Conservation (phyloP, 2,113 vertebrate genomes). For the Oreochromis niloticus region DNA sequence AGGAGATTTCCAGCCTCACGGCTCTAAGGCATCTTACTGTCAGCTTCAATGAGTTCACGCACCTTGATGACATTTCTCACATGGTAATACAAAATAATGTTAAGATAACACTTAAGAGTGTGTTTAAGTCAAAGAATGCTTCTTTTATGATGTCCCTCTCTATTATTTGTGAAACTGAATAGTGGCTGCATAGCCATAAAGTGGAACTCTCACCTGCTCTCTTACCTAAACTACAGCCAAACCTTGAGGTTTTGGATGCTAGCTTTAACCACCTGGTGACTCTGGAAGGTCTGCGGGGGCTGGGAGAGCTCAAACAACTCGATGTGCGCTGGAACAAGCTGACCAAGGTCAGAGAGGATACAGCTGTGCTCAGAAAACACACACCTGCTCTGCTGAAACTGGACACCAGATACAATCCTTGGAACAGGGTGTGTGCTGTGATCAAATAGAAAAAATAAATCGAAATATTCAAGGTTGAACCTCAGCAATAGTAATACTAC, state of each 20-base stretch:
- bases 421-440: constrained; percentile 62
- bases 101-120: background rate
- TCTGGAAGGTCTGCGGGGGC: constrained; percentile 71
- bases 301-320: constrained; percentile 75
- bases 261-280: constrained; percentile 76
- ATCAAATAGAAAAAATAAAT: background rate
- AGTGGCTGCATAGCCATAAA: background rate
- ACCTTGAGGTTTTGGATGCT: constrained; percentile 76
- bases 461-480: background rate
- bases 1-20: constrained; percentile 72
- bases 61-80: constrained; percentile 76
- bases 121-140: background rate
- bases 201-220: background rate
- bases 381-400: constrained; percentile 63
- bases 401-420: constrained; percentile 75
- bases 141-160: background rate
- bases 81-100: constrained; percentile 63
- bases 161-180: background rate
- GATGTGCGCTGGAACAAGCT: constrained; percentile 81
- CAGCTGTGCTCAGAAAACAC: constrained; percentile 72
- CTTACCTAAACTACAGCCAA: constrained; percentile 62
- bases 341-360: constrained; percentile 70
- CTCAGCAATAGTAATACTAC: background rate
- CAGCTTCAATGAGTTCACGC: constrained; percentile 80
- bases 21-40: constrained; percentile 73